These are phyloP conservation scores for Cavia aperea DNA, from an alignment of 2,113 vertebrate genomes.

Conservation along the genomic window DNA sequence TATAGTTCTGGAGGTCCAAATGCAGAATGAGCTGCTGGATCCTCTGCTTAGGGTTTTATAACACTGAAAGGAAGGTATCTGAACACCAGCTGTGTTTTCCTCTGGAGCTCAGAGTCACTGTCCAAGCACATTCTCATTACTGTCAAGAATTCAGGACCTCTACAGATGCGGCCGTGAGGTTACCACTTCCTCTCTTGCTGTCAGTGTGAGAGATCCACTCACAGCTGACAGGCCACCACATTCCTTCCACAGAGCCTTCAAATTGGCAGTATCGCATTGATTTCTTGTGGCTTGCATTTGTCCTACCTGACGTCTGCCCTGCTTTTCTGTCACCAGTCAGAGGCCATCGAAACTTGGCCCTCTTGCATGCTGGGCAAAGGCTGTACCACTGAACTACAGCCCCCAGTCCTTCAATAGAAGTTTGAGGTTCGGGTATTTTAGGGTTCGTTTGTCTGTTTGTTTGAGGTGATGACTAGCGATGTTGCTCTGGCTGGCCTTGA, in stretches of 20 bases:
- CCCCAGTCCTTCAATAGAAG: background rate
- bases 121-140: background rate
- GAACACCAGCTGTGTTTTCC: background rate
- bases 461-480: background rate
- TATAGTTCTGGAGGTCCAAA: no score
- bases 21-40: background rate
- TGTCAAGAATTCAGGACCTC: background rate
- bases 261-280: rapidly evolving
- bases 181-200: background rate
- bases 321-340: background rate
- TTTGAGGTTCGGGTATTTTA: background rate
- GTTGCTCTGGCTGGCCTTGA: background rate
- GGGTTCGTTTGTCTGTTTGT: background rate
- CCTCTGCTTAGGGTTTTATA: background rate
- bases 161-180: background rate
- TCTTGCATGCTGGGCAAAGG: no score
- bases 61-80: background rate
- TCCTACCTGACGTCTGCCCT: background rate
- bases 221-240: background rate
- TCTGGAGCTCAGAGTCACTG: background rate
- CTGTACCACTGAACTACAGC: background rate
- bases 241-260: background rate
- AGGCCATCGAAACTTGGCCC: background rate
- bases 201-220: background rate
- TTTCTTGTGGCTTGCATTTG: background rate